Evolutionary conservation across 2,113 vertebrate species (phyloP).

Genomic region (Corvus moneduloides): DNA sequence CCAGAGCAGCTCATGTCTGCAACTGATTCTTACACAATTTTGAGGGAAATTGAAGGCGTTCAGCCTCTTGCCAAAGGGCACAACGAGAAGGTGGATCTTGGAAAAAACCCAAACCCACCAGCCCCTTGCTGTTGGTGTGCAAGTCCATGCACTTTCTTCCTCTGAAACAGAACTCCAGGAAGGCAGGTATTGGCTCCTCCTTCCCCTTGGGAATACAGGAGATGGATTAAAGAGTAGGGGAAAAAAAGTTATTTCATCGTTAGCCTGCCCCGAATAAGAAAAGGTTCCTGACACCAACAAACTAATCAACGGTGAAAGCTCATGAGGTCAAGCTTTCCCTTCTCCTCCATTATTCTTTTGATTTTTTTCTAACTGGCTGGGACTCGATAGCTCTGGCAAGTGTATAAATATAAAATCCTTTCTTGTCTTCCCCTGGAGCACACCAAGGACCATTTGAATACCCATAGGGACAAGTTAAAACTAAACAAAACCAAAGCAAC

Average conservation of each 20-base stretch:
- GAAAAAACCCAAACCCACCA: not conserved
- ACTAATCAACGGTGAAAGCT: constrained; percentile 56
- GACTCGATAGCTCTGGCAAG: not conserved
- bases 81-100: not conserved
- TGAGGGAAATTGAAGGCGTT: not conserved
- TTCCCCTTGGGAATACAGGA: not conserved
- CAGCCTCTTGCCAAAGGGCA: not conserved
- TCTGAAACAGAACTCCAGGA: not conserved
- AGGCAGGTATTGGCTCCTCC: not conserved
- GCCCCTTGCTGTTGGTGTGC: accelerated
- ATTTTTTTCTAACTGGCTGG: constrained; percentile 24
- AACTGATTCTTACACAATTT: not conserved
- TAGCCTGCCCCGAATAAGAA: constrained; percentile 4
- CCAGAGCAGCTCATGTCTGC: not conserved
- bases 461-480: not conserved
- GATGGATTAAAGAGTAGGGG: constrained; percentile 2
- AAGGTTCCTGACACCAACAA: constrained; percentile 39
- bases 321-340: constrained; percentile 54
- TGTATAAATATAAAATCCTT: constrained; percentile 31
- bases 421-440: not conserved
- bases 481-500: not conserved
- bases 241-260: constrained; percentile 3
- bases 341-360: constrained; percentile 39
- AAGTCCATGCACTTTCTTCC: not conserved
- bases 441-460: not conserved